A percentile compares a stretch with the other conserved stretches of the same genome.
These are phyloP conservation scores for Scaptomyza hsui DNA, from an alignment of 1,140 invertebrate species.

Conservation along the genomic window DNA sequence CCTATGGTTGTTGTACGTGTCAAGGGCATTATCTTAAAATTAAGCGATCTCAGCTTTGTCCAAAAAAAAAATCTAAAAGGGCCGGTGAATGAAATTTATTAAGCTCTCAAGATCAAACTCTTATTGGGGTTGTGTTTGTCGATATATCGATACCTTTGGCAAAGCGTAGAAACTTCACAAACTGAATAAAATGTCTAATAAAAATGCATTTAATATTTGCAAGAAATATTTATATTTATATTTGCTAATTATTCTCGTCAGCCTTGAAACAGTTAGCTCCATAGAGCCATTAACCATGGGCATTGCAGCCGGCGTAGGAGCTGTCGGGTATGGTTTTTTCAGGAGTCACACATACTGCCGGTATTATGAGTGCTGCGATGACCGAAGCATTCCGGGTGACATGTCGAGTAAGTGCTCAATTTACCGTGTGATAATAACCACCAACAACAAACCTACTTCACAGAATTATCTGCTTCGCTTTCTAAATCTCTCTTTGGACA, in stretches of 20 bases:
- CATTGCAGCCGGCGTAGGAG: slow-evolving; percentile 16
- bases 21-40: too few relatives aligned
- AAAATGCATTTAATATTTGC: not conserved
- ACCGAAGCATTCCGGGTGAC: slow-evolving; percentile 80
- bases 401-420: slow-evolving; percentile 39
- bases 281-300: slow-evolving; percentile 53
- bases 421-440: not conserved
- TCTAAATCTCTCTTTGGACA: slow-evolving; percentile 87
- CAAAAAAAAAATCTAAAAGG: too few relatives aligned
- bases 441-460: slow-evolving; percentile 36
- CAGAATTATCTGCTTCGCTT: slow-evolving; percentile 77
- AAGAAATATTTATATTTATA: not conserved
- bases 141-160: slow-evolving; percentile 11
- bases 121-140: too few relatives aligned
- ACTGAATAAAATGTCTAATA: not conserved
- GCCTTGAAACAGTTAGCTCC: not conserved
- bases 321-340: slow-evolving; percentile 21
- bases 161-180: not conserved
- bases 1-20: too few relatives aligned
- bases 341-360: slow-evolving; percentile 70
- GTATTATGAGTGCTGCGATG: slow-evolving; percentile 84
- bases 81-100: too few relatives aligned
- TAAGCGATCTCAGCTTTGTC: too few relatives aligned
- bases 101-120: not conserved
- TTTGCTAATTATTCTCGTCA: slow-evolving; percentile 16